These are phyloP conservation scores for Lepidochrysops patricia DNA, from an alignment of 2,888 invertebrate genomes.

Conservation along the genomic window DNA sequence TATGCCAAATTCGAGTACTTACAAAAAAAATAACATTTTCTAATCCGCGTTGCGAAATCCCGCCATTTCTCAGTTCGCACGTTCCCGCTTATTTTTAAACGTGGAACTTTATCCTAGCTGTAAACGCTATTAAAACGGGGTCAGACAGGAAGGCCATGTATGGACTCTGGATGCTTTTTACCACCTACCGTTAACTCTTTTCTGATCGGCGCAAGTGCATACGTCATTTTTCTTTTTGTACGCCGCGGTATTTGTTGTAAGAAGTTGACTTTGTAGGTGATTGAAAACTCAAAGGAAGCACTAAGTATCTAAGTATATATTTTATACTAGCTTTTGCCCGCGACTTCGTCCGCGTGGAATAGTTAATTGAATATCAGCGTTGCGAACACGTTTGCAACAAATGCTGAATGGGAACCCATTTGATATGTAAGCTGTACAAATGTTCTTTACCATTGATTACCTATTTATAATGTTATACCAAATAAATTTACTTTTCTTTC, in stretches of 20 bases:
- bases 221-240: constrained; percentile 1
- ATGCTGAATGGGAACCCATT: no score
- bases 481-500: no score
- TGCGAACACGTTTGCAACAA: no score
- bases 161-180: constrained; percentile 34
- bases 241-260: neutral
- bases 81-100: neutral
- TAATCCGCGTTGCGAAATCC: neutral
- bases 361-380: no score
- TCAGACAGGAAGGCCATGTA: constrained; percentile 38
- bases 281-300: neutral
- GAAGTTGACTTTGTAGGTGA: neutral
- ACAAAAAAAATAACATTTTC: neutral
- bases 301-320: neutral
- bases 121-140: constrained; percentile 19
- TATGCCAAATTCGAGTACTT: no score
- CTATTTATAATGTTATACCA: no score
- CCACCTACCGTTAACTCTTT: constrained; percentile 34
- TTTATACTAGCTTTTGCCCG: neutral
- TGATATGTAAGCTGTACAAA: no score
- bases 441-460: no score
- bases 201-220: neutral
- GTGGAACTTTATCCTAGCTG: constrained; percentile 18
- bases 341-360: no score
- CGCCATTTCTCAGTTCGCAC: neutral